Percentiles rank a stretch among this genome's conserved stretches.
These are phyloP conservation scores for Redunca redunca DNA, from an alignment of 2,113 vertebrate genomes.

Conservation along the genomic window DNA sequence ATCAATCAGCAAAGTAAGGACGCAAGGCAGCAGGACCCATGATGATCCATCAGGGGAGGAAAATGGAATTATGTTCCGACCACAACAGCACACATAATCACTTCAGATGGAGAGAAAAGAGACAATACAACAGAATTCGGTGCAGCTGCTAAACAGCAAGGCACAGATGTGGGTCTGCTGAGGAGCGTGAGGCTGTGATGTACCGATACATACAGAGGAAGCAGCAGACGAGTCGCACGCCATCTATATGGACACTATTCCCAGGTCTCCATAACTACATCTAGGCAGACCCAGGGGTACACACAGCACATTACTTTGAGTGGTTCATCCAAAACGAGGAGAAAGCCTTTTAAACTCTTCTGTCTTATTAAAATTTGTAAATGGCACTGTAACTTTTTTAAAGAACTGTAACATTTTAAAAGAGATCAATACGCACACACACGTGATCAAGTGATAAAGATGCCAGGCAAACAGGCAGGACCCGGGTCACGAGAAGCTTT, in stretches of 20 bases:
- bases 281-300: not conserved
- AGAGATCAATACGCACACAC: not conserved
- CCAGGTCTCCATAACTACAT: not conserved
- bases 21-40: not conserved
- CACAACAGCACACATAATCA: not conserved
- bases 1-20: not conserved
- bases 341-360: not conserved
- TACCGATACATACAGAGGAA: not conserved
- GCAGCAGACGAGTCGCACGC: rapidly evolving
- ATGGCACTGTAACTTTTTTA: not conserved
- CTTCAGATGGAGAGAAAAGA: not conserved
- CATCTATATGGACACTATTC: not conserved
- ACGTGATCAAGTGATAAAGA: not conserved
- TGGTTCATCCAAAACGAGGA: not conserved
- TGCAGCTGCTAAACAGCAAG: not conserved
- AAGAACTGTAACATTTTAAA: not conserved
- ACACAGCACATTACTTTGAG: not conserved
- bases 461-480: not conserved
- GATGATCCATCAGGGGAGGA: not conserved
- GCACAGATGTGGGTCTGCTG: no score
- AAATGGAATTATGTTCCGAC: not conserved
- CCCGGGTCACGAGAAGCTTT: not conserved
- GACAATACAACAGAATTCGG: not conserved
- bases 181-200: not conserved
- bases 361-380: not conserved